Evolutionary conservation across 2,888 invertebrate species (phyloP), one percentile per base, ranked within the genome.

Genomic region (Coremacera marginata): DNA sequence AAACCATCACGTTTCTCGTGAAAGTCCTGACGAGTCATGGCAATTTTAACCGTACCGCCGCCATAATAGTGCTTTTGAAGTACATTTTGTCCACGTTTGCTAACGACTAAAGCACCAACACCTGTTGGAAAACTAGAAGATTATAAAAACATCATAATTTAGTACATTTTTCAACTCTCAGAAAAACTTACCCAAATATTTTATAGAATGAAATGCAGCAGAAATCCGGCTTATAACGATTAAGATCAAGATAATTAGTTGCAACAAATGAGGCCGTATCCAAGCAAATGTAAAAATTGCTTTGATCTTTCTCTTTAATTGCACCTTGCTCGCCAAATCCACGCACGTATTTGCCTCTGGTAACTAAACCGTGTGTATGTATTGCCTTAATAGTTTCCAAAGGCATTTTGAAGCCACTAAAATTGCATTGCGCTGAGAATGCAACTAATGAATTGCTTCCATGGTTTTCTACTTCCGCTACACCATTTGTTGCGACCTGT

Each of bases 151-250:
- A 67, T 11, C 2, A 14, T 8, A 19, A 8, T 72, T 44, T 49
- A 25, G 3, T 25, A 22, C 31, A 27, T 22, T 44, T 49, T 16
- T 9, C n/a, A n/a, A n/a, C n/a, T n/a, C n/a, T n/a, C n/a, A n/a
- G n/a, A n/a, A 34, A 25, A 70, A 31, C 81, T 80, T 78, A 86
- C 83, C 93, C 93, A 91, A 99, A 98, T 85, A 99, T 95, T 91
- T 98, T 99, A 90, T 99, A 99, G 90, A 99, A 99, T 0, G 98
- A 98, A 22, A 99, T 77, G 76, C 94, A 92, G 0, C 98, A 93
- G 91, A 98, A 99, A 89, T 99, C 98, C 4, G 98, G 96, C 80
- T 93, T 92, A 77, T 90, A 90, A 70, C 85, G 83, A 0, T 92
- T 91, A 76, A 99, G 91, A 90, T 98, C 94, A 72, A 99, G 90